Evolutionary conservation across 2,113 vertebrate species (phyloP), one percentile per base, ranked within the genome.

Genomic region (Carassius carassius): DNA sequence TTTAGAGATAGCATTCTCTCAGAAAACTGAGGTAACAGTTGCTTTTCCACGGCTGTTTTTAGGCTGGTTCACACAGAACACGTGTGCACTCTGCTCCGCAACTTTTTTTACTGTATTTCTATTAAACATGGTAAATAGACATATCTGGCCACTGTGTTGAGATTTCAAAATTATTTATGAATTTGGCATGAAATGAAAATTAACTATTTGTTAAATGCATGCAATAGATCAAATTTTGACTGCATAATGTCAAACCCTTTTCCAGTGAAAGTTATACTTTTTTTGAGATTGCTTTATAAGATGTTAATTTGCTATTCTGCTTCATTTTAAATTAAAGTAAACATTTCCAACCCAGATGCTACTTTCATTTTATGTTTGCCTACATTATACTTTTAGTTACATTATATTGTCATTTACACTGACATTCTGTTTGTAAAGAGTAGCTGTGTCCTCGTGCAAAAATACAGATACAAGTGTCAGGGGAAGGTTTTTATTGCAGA

Each of bases 401-500:
- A 12, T 2, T 47, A 47, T 12, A 12, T 12, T 2, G 0, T 47
- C 44, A 47, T 47, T 73, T 29, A 54, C 0, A 17, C 6, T 17
- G 8, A 19, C 7, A 10, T 21, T 8, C 12, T 23, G 25, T n/a
- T 12, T 77, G 37, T 72, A 44, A 58, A 56, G 35, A 41, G 11
- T 60, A 9, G 12, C 32, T 13, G 11, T 23, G 12, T 78, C 12
- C 32, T 78, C 17, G 3, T 49, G 47, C 47, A 14, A 77, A 29
- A 32, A 78, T 23, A 84, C 19, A 16, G 37, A 32, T 2, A 3
- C 70, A 19, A 81, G 49, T 7, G 6, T 41, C 29, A 13, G 23
- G 41, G 41, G 17, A 87, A 86, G 85, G 65, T 85, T 93, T 87
- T 94, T 94, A 94, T 93, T 94, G 91, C 91, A 90, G 91, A 92